A percentile compares a stretch with the other conserved stretches of the same genome.
Evolutionary conservation across 2,888 invertebrate genomes (phyloP).

Genomic region (Uloborus plumipes): DNA sequence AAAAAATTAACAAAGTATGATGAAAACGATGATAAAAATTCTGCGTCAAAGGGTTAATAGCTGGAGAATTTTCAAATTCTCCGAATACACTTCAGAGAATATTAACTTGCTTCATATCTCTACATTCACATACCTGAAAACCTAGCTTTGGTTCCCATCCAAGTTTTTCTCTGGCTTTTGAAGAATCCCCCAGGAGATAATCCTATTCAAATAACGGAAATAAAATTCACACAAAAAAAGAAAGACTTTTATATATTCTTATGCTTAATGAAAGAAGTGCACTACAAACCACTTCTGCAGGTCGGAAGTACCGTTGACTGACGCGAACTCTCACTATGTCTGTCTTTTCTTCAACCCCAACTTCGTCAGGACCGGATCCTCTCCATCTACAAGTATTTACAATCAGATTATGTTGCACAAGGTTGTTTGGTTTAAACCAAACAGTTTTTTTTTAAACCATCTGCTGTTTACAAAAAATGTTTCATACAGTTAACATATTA

Average conservation of each 20-base stretch:
- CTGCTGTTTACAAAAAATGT: too few species aligned
- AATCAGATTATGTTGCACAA: background rate
- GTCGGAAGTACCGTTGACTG: conserved; percentile 95
- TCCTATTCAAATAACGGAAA: conserved; percentile 76
- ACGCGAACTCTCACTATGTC: conserved; percentile 86
- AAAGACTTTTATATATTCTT: background rate
- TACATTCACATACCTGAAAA: conserved; percentile 77
- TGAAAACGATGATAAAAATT: too few species aligned
- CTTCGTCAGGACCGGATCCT: conserved; percentile 86
- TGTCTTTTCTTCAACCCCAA: conserved; percentile 81
- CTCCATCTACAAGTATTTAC: conserved; percentile 79
- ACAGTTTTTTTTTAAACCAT: too few species aligned
- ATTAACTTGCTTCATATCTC: too few species aligned
- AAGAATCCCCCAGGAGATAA: conserved; percentile 90
- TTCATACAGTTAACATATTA: too few species aligned
- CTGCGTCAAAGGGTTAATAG: too few species aligned
- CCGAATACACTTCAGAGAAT: too few species aligned
- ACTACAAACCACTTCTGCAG: conserved; percentile 93
- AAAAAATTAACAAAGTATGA: too few species aligned
- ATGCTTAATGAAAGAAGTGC: background rate
- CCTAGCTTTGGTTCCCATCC: conserved; percentile 90
- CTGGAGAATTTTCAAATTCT: too few species aligned
- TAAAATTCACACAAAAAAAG: background rate
- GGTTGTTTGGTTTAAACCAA: too few species aligned
- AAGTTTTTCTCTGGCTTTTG: conserved; percentile 87